Evolutionary conservation across 2,888 invertebrate species (phyloP).

Genomic region (Drosophila infuscata): DNA sequence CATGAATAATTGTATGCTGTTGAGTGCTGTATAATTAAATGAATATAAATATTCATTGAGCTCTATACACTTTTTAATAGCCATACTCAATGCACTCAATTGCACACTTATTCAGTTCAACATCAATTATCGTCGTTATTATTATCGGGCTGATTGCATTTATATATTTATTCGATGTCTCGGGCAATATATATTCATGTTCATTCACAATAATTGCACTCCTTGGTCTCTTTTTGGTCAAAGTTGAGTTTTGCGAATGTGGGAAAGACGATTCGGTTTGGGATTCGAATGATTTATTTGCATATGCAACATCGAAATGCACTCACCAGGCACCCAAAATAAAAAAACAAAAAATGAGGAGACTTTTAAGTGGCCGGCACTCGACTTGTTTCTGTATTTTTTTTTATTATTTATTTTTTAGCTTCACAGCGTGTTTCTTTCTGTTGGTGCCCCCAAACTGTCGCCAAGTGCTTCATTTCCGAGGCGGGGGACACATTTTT

Average conservation of each 20-base stretch:
- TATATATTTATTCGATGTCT: constrained; percentile 1
- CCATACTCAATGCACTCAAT: constrained; percentile 1
- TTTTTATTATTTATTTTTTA: constrained; percentile 22
- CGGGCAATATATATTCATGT: constrained; percentile 12
- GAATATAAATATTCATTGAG: constrained; percentile 3
- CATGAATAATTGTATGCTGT: not conserved
- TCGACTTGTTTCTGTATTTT: constrained; percentile 35
- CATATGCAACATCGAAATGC: constrained; percentile 79
- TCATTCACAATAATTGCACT: constrained; percentile 17
- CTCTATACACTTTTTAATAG: not conserved
- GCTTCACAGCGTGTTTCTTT: constrained; percentile 4
- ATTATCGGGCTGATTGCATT: not conserved
- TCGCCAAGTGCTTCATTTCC: constrained; percentile 77
- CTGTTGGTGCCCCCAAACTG: constrained; percentile 47
- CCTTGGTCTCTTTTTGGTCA: constrained; percentile 3
- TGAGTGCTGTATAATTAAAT: not conserved
- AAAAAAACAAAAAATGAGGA: constrained; percentile 28
- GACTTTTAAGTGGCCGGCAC: constrained; percentile 74
- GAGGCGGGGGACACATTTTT: constrained; percentile 26
- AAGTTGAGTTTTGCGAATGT: constrained; percentile 38
- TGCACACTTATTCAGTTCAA: not conserved
- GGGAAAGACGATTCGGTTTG: constrained; percentile 16
- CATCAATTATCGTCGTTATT: not conserved
- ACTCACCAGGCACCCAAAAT: constrained; percentile 60
- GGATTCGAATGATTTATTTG: constrained; percentile 71